Base-by-base conservation (phyloP, 2,113 vertebrate species). In the Takifugu bimaculatus region DNA sequence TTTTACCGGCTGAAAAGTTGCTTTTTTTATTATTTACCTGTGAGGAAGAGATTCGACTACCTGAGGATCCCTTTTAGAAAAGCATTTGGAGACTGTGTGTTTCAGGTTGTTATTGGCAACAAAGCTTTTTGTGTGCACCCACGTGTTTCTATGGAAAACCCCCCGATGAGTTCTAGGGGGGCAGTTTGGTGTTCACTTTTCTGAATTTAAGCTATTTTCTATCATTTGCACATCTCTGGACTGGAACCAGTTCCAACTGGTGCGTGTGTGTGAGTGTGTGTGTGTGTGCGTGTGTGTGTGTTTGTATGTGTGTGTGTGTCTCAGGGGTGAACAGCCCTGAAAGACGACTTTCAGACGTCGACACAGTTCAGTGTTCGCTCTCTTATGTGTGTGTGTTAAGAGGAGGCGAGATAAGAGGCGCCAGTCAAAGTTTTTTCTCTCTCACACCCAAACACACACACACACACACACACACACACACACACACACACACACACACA, bases 381-480 rank as follows among this genome's bases (percentile, higher is more conserved):
- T 26, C 62, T 47, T 68, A 6, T 39, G 15, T 65, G 13, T 73
- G 67, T 70, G 61, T 64, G 51, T 69, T 29, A 59, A 69, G 65
- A 76, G 80, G 85, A 83, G 78, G 69, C 43, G 2, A 85, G 82
- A 87, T 83, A 83, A 83, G 80, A 83, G 80, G 78, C 60, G 72
- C 70, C 60, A 66, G 70, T 73, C 70, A 81, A 81, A 78, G 78
- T 74, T 80, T 68, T 72, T 70, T 70, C 50, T 66, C 56, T 50
- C 65, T 65, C 76, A 66, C 77, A 73, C 72, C 48, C 74, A 61
- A 13, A 47, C 6, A 47, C 13, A 35, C 32, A 35, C 72, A 70
- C 50, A 68, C 56, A 50, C 65, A 65, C 76, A 66, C 77, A 35
- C 5, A 5, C 32, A 39, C 35, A 39, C 35, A 39, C 35, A 11